These are phyloP conservation scores for Catharus fuscescens DNA, from an alignment of 2,113 vertebrate genomes.

Conservation along the genomic window DNA sequence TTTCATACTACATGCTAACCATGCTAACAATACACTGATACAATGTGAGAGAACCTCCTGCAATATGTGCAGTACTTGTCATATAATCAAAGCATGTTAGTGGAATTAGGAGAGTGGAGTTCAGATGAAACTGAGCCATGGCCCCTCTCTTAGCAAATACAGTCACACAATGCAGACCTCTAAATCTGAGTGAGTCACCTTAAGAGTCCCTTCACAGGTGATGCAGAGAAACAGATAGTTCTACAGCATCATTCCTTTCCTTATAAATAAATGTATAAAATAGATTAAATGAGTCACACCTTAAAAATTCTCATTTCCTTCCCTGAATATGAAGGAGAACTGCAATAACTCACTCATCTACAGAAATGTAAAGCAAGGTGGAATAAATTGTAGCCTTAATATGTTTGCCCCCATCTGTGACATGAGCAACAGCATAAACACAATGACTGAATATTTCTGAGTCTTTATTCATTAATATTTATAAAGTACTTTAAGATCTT, in stretches of 20 bases:
- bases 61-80: neutral
- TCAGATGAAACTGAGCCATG: neutral
- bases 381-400: constrained; percentile 60
- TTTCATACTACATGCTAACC: no score
- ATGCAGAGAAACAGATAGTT: neutral
- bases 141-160: neutral
- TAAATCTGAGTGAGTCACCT: neutral
- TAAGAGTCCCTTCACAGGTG: neutral
- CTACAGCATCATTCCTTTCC: neutral
- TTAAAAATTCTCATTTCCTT: constrained; percentile 60
- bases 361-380: constrained; percentile 50
- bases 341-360: constrained; percentile 54
- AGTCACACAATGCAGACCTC: neutral
- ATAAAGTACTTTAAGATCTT: constrained; percentile 61
- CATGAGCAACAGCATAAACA: constrained; percentile 51
- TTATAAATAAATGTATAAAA: constrained; percentile 71
- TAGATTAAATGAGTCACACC: constrained; percentile 58
- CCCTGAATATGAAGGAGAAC: constrained; percentile 32
- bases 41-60: neutral
- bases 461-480: constrained; percentile 67
- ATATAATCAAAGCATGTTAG: neutral
- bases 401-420: constrained; percentile 37
- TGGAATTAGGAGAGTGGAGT: neutral
- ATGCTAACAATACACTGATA: neutral
- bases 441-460: constrained; percentile 56